Base-by-base conservation (phyloP, 1,140 invertebrate genomes). In the Lepidurus apus region DNA sequence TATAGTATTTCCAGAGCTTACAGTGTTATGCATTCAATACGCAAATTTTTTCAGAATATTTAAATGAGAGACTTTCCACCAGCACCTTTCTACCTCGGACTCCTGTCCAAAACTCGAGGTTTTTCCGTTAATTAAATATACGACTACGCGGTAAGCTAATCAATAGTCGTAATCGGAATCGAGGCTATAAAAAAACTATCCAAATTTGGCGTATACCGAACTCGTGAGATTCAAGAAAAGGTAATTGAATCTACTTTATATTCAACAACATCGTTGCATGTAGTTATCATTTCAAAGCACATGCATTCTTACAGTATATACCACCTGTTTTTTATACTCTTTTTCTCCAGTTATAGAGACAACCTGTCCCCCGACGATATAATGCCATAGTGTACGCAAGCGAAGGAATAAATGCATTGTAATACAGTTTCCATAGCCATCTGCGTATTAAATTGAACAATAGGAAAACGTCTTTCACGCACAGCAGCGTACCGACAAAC, bases 381-480 rank as follows among this genome's bases (percentile, higher is more conserved):
- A 65, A 65, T 65, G n/a, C 53, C 21, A 47, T 47, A 65, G 53
- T 21, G 53, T n/a, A 65, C 53, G 53, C 53, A 65, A 65, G 53
- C 53, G n/a, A 65, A 21, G 53, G 53, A 65, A 65, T 65, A 65
- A 65, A 65, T 65, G 53, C 53, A 21, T 65, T 65, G 53, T 65
- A 65, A 65, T 65, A 65, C 53, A 65, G 53, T 65, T 65, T 65
- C 21, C 53, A 65, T 21, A 65, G 53, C 53, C 53, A 65, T 65
- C 53, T 65, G 53, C 53, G 53, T 65, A 65, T 65, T 65, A 65
- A 65, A 65, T 65, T n/a, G 53, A 7, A 65, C 53, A 65, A 65
- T 65, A 65, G 53, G 21, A 17, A 17, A 65, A 65, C 53, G 53
- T 65, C 53, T 65, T 65, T 65, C 53, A 65, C 53, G 53, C 53